These are phyloP conservation scores for Mesoligia furuncula DNA, from an alignment of 2,888 invertebrate genomes.

Conservation along the genomic window DNA sequence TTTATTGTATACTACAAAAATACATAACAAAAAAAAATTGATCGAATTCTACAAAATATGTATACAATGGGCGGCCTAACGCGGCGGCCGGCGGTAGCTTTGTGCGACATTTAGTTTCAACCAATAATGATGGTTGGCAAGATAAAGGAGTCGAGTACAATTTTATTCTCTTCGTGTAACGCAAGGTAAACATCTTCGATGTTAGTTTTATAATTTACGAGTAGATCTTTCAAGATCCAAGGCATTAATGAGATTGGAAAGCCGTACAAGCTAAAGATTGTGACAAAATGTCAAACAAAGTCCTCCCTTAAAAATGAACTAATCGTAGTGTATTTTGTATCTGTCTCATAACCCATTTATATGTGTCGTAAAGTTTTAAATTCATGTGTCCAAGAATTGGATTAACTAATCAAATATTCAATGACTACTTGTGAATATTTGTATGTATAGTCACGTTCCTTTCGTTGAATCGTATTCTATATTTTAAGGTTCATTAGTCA, in stretches of 20 bases:
- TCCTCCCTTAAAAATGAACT: slow-evolving; percentile 68
- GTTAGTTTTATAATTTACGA: slow-evolving; percentile 36
- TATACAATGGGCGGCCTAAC: too few relatives aligned
- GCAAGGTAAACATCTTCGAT: slow-evolving; percentile 37
- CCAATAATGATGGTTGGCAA: not conserved
- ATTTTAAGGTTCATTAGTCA: slow-evolving; percentile 23
- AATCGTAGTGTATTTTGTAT: slow-evolving; percentile 71
- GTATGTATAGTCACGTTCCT: slow-evolving; percentile 55
- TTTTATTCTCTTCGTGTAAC: not conserved
- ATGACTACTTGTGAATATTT: slow-evolving; percentile 34
- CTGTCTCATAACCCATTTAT: slow-evolving; percentile 52
- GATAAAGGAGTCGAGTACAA: not conserved
- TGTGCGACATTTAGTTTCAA: not conserved
- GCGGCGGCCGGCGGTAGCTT: not conserved
- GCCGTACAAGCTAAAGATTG: slow-evolving; percentile 46
- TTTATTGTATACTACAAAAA: too few relatives aligned
- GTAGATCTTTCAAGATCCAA: slow-evolving; percentile 23
- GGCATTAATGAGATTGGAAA: slow-evolving; percentile 53
- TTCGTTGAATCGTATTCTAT: slow-evolving; percentile 22
- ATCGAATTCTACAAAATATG: too few relatives aligned
- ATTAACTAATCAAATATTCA: slow-evolving; percentile 56
- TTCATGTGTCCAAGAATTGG: slow-evolving; percentile 41
- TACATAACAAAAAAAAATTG: too few relatives aligned
- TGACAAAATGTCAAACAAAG: slow-evolving; percentile 75
- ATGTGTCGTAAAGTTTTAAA: slow-evolving; percentile 55